Conservation (phyloP, 2,797 vertebrate genomes). For the Epinephelus awoara region DNA sequence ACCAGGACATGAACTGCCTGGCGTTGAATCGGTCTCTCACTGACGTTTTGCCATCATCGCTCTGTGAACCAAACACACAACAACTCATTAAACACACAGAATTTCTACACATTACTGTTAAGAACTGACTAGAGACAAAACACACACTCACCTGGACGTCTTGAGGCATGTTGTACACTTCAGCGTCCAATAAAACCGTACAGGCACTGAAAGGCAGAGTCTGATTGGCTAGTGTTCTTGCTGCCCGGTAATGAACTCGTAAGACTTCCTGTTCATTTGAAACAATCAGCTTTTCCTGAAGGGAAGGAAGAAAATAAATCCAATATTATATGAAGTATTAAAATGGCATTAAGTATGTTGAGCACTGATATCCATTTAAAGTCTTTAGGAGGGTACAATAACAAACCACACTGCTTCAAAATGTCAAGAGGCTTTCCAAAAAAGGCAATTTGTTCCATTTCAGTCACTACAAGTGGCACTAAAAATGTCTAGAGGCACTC, state of each 20-base stretch:
- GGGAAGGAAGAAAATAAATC: slow-evolving; percentile 10
- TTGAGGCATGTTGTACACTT: slow-evolving; percentile 98
- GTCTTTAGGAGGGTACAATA: background rate
- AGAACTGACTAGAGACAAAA: background rate
- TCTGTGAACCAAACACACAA: slow-evolving; percentile 82
- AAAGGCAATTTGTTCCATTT: background rate
- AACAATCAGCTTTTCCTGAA: slow-evolving; percentile 97
- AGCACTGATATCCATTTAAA: background rate
- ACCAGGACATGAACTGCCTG: slow-evolving; percentile 99
- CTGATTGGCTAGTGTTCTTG: slow-evolving; percentile 97
- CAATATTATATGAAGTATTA: background rate
- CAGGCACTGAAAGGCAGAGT: slow-evolving; percentile 98
- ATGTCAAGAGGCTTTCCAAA: slow-evolving; percentile 5
- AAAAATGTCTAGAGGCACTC: background rate
- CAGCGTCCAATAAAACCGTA: slow-evolving; percentile 96
- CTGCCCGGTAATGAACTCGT: slow-evolving; percentile 97
- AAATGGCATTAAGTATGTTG: background rate
- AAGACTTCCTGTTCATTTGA: slow-evolving; percentile 99
- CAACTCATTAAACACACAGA: background rate
- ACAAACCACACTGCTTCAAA: background rate
- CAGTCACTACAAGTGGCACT: background rate
- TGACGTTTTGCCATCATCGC: slow-evolving; percentile 97
- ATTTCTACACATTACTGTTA: background rate
- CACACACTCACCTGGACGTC: slow-evolving; percentile 91
- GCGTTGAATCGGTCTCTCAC: slow-evolving; percentile 98